A percentile compares a stretch with the other conserved stretches of the same genome.
Evolutionary conservation across 2,888 invertebrate species (phyloP).

Genomic region (Suillia variegata): DNA sequence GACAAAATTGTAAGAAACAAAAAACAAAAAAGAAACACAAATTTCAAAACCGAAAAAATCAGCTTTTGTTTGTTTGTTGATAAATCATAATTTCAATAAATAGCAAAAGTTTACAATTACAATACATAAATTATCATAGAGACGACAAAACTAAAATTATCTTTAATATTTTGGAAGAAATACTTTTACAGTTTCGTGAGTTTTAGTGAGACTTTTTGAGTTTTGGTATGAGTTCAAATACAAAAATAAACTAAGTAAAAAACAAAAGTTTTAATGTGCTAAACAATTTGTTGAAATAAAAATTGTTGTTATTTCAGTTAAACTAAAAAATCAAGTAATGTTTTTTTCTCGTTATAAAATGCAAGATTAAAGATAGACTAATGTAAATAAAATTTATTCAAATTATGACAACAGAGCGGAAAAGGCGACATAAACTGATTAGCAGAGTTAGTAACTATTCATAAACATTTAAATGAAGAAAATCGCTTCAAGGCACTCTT

Average conservation of each 20-base stretch:
- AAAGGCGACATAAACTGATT: too few relatives aligned
- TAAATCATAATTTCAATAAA: not conserved
- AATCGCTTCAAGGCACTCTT: too few relatives aligned
- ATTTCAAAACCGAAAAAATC: too few relatives aligned
- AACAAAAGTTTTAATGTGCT: not conserved
- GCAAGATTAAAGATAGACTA: not conserved
- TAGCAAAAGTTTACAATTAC: not conserved
- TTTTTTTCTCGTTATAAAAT: not conserved
- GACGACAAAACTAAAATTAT: not conserved
- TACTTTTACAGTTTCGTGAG: not conserved
- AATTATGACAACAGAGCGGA: not conserved
- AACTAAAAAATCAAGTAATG: too few relatives aligned
- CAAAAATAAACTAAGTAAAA: not conserved
- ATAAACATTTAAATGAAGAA: too few relatives aligned
- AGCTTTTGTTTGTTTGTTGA: too few relatives aligned
- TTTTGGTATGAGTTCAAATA: not conserved
- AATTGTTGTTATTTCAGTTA: too few relatives aligned
- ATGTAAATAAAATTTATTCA: conserved; percentile 3
- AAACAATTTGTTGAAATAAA: not conserved
- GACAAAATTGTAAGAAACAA: not conserved
- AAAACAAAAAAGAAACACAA: not conserved
- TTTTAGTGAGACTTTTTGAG: not conserved
- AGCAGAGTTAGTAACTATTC: too few relatives aligned
- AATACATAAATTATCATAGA: not conserved
- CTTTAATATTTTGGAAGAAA: not conserved